Conservation (phyloP, 2,797 vertebrate genomes). For the Enteromius thamalakanensis region DNA sequence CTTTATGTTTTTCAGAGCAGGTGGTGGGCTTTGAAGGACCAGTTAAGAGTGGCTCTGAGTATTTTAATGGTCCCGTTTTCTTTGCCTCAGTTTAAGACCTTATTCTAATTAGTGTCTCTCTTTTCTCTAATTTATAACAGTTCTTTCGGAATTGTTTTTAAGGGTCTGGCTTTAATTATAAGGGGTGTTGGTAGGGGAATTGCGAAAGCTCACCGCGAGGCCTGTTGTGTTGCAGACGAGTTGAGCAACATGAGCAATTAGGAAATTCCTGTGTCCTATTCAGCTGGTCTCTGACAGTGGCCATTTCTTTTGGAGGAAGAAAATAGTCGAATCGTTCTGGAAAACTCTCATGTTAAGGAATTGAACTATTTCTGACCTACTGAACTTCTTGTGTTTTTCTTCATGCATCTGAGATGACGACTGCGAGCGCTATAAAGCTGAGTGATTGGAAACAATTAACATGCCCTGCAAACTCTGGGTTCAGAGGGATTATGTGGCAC, state of each 20-base stretch:
- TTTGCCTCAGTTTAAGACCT: conserved; percentile 59
- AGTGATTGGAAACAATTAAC: conserved; percentile 42
- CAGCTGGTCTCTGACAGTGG: conserved; percentile 52
- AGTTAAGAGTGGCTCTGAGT: conserved; percentile 54
- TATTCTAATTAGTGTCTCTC: conserved; percentile 64
- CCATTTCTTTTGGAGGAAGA: conserved; percentile 45
- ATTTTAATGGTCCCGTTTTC: conserved; percentile 59
- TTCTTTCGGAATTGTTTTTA: conserved; percentile 62
- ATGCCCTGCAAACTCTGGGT: not conserved
- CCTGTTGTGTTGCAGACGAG: conserved; percentile 57
- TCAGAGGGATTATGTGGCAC: conserved; percentile 15
- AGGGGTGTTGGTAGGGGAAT: conserved; percentile 47
- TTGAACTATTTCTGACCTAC: conserved; percentile 56
- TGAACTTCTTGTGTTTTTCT: conserved; percentile 48
- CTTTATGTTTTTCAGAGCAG: conserved; percentile 53
- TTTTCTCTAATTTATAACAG: conserved; percentile 64
- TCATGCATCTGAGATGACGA: conserved; percentile 41
- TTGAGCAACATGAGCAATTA: conserved; percentile 63
- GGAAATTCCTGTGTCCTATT: conserved; percentile 62
- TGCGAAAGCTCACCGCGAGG: conserved; percentile 57
- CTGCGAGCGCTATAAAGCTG: conserved; percentile 26
- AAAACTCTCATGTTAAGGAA: conserved; percentile 47
- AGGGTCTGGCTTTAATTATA: conserved; percentile 65
- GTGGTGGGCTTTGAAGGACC: conserved; percentile 56
- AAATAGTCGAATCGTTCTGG: conserved; percentile 29